Base-by-base conservation (phyloP, 2,797 vertebrate species). In the Bradypodion ventrale region DNA sequence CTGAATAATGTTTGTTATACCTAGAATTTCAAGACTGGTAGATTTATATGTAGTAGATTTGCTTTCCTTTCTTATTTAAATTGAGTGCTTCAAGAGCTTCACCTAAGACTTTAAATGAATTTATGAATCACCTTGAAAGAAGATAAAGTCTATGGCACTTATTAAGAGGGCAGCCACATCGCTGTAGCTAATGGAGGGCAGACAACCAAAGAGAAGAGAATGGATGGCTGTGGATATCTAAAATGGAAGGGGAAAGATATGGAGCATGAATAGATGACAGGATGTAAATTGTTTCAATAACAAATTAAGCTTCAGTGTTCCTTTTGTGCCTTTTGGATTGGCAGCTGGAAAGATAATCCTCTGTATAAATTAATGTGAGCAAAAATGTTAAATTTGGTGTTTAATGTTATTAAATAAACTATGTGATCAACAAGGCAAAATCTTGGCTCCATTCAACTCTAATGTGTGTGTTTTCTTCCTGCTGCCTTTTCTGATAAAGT, bases 311-410 rank as follows among this genome's bases (percentile, higher is more conserved):
- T 29, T 29, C 1, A 49, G 7, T 10, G 52, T 62, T 75, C 52
- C 91, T 88, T 91, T 87, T 69, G 42, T 79, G 42, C 69, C 46
- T 32, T n/a, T 72, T 42, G 75, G 65, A 66, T 37, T 46, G 83
- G 60, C 0, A 87, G 77, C 70, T 84, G 46, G 27, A 80, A 81
- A 46, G 9, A 56, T 19, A 44, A 62, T 87, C 7, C 69, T 66
- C 69, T 52, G 82, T 82, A 92, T 85, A 83, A 89, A 56, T 82
- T 25, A 5, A 0, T 66, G 16, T 0, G 2, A 83, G 42, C 0
- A 8, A 40, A 87, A 19, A 86, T 42, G 37, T 37, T 66, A 70
- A 23, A 5, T 42, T 63, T 75, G 66, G 59, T 72, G 6, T 78
- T 10, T 62, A 83, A 78, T 29, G 81, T 69, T 37, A 29, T 29